Conservation (phyloP, 2,113 vertebrate species). For the Rhynchomys soricoides region DNA sequence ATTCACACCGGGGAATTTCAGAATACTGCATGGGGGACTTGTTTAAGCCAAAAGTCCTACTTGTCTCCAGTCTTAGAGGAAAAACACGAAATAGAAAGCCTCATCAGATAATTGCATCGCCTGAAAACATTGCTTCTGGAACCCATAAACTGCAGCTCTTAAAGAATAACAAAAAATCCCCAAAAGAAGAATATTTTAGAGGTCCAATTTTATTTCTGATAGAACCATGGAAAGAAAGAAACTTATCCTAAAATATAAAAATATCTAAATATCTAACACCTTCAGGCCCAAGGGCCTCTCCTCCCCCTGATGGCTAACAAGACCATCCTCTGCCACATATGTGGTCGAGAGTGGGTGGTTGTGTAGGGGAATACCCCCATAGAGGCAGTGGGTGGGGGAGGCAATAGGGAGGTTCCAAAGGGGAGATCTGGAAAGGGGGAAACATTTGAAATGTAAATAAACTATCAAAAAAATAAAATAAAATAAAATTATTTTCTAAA, state of each 20-base stretch:
- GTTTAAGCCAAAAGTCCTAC: neutral
- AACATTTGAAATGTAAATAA: too few relatives aligned
- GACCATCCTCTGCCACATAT: too few relatives aligned
- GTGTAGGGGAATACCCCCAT: too few relatives aligned
- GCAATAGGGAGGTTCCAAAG: too few relatives aligned
- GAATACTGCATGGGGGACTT: neutral
- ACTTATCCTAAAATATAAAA: neutral
- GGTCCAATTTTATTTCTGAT: conserved; percentile 54
- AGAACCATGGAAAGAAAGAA: conserved; percentile 36
- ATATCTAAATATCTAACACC: neutral
- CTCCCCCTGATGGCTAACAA: too few relatives aligned
- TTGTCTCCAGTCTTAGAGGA: conserved; percentile 41
- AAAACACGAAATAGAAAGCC: neutral
- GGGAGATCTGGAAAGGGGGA: too few relatives aligned
- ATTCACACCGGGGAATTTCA: neutral
- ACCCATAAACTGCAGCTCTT: neutral
- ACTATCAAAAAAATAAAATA: too few relatives aligned
- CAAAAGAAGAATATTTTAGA: neutral
- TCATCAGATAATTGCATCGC: conserved; percentile 23
- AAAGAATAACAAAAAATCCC: conserved; percentile 51
- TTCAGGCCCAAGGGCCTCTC: too few relatives aligned
- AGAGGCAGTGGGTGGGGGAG: too few relatives aligned
- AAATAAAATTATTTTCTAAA: too few relatives aligned
- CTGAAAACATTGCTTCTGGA: conserved; percentile 16
- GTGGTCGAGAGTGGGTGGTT: too few relatives aligned